Evolutionary conservation across 2,113 vertebrate genomes (phyloP).

Genomic region (Urocitellus parryii): DNA sequence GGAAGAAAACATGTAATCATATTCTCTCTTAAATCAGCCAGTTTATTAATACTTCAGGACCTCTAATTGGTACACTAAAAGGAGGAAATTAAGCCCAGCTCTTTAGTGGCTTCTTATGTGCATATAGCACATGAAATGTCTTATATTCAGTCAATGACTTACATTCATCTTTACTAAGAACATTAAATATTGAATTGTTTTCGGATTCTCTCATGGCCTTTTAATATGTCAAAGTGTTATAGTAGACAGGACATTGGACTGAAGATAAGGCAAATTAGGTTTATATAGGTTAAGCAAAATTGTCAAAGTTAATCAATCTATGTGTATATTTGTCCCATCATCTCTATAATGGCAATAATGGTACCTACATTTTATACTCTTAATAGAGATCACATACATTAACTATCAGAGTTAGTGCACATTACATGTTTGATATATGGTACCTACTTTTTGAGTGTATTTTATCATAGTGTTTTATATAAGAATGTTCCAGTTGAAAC

Average conservation of each 20-base stretch:
- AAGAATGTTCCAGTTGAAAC: background rate
- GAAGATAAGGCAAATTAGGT: background rate
- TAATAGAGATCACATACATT: background rate
- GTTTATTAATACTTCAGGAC: conserved; percentile 77
- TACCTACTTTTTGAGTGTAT: background rate
- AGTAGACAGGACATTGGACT: background rate
- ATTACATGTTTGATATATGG: background rate
- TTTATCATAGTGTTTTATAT: background rate
- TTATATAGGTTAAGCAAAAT: conserved; percentile 19
- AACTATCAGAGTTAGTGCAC: background rate
- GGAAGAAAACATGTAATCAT: conserved; percentile 24
- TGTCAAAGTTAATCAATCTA: background rate
- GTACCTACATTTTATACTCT: background rate
- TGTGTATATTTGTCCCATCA: background rate
- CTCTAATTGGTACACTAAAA: conserved; percentile 65
- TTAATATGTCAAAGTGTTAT: background rate
- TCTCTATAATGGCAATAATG: background rate
- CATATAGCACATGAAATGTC: background rate
- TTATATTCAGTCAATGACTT: conserved; percentile 34
- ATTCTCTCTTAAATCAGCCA: conserved; percentile 64
- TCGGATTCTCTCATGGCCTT: background rate
- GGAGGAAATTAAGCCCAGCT: conserved; percentile 27
- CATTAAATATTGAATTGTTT: background rate
- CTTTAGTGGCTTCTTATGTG: conserved; percentile 29
- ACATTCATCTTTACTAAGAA: background rate